Conservation (phyloP, 2,113 vertebrate species). For the Platysteira castanea region DNA sequence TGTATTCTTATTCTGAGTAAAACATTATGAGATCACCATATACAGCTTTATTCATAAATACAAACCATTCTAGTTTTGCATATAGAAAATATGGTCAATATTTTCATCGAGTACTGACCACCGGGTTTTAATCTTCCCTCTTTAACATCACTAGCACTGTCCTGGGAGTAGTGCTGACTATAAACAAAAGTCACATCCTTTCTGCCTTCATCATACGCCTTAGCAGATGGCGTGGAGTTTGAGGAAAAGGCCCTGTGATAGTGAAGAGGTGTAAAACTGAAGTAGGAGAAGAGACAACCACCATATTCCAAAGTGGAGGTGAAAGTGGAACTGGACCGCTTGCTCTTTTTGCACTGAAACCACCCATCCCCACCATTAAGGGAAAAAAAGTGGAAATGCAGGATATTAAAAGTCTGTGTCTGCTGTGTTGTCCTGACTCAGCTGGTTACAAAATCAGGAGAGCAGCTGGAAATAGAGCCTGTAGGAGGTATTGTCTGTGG, state of each 20-base stretch:
- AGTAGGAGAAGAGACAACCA: background rate
- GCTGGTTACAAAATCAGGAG: background rate
- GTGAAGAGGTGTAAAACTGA: background rate
- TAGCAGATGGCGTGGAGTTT: background rate
- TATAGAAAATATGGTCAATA: background rate
- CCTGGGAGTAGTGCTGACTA: background rate
- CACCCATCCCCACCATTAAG: background rate
- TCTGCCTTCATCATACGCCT: background rate
- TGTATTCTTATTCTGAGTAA: background rate
- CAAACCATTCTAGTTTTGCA: background rate
- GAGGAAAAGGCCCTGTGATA: background rate
- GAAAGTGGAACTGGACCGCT: background rate
- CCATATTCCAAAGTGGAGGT: background rate
- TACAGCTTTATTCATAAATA: background rate
- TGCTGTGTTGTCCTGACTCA: background rate
- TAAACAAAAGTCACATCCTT: background rate
- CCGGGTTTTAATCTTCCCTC: background rate
- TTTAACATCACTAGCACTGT: background rate
- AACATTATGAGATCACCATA: background rate
- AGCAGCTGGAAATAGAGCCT: background rate
- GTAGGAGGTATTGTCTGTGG: background rate
- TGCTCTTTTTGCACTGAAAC: constrained; percentile 15
- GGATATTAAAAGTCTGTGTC: background rate
- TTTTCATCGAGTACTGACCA: background rate
- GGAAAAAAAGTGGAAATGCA: background rate